These are phyloP conservation scores for Nothoprocta pentlandii DNA, from an alignment of 2,113 vertebrate genomes.

Conservation along the genomic window DNA sequence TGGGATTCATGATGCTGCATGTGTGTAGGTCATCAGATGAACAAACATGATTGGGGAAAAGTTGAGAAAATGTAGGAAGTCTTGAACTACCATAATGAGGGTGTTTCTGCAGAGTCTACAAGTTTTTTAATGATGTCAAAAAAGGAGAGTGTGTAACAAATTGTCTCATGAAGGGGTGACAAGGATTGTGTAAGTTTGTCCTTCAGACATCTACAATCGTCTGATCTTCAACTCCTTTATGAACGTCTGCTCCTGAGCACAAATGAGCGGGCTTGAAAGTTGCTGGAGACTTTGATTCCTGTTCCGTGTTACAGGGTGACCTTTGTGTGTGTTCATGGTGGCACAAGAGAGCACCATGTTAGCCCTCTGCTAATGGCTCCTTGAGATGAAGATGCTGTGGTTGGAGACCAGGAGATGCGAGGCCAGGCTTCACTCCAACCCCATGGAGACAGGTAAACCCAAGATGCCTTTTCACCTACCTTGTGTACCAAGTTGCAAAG, in stretches of 20 bases:
- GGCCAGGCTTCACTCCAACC: background rate
- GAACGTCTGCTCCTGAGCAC: background rate
- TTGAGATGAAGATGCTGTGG: background rate
- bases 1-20: background rate
- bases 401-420: background rate
- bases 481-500: rapidly evolving
- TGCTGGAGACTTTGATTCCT: background rate
- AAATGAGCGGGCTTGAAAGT: background rate
- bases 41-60: background rate
- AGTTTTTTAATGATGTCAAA: background rate
- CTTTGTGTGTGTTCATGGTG: background rate
- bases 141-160: background rate
- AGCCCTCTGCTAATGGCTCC: background rate
- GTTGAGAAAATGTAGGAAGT: background rate
- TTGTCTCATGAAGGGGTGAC: background rate
- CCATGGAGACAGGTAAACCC: background rate
- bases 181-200: background rate
- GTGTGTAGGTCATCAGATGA: background rate
- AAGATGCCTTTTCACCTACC: background rate
- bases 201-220: background rate
- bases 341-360: background rate
- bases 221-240: background rate
- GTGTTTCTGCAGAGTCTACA: background rate
- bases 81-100: background rate
- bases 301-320: background rate